A percentile compares a stretch with the other conserved stretches of the same genome.
These are phyloP conservation scores for Lithobates sylvaticus DNA, from an alignment of 2,797 vertebrate genomes.

Conservation along the genomic window DNA sequence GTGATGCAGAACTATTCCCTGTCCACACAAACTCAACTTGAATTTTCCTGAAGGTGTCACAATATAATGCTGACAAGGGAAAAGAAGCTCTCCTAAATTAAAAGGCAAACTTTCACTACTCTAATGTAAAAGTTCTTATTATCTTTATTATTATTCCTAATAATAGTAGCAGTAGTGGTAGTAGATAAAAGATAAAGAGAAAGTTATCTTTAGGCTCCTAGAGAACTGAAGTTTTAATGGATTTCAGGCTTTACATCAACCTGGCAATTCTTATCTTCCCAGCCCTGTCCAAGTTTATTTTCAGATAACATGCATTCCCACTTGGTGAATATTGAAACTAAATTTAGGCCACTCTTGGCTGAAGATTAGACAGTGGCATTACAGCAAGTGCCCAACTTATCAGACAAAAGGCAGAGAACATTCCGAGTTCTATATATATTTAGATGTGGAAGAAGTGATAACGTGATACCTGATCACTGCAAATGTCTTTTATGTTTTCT, in stretches of 20 bases:
- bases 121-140: too few relatives aligned
- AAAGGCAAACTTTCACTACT: too few relatives aligned
- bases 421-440: conserved; percentile 31
- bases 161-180: too few relatives aligned
- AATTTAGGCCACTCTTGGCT: conserved; percentile 78
- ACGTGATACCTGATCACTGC: not conserved
- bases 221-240: not conserved
- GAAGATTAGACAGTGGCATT: conserved; percentile 70
- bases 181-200: not conserved
- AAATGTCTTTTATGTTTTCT: not conserved
- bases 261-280: conserved; percentile 71
- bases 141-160: too few relatives aligned
- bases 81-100: too few relatives aligned
- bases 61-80: too few relatives aligned
- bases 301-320: conserved; percentile 77
- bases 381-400: conserved; percentile 46
- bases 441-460: conserved; percentile 6
- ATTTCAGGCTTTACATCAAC: conserved; percentile 54
- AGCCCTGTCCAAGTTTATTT: conserved; percentile 66
- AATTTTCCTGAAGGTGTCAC: too few relatives aligned
- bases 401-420: conserved; percentile 55
- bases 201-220: not conserved
- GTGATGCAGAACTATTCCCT: too few relatives aligned
- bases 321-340: conserved; percentile 79
- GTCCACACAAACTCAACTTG: too few relatives aligned